These are phyloP conservation scores for Dicyrtomina minuta DNA, from an alignment of 2,888 invertebrate genomes.

Conservation along the genomic window DNA sequence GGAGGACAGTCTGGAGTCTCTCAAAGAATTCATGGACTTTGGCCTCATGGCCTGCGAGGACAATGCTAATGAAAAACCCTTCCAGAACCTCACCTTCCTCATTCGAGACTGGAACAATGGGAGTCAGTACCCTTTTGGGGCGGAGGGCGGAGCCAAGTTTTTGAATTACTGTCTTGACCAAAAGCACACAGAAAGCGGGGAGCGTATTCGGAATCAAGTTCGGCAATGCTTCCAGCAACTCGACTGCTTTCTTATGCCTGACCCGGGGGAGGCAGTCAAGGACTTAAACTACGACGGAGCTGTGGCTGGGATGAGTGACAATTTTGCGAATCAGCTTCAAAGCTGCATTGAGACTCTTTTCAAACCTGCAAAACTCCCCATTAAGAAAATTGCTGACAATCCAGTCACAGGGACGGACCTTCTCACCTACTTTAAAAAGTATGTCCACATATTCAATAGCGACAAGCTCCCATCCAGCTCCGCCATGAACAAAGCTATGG, in stretches of 20 bases:
- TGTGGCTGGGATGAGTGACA: too few species aligned
- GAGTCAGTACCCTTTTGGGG: conserved; percentile 60
- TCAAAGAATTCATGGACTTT: conserved; percentile 41
- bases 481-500: too few species aligned
- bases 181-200: too few species aligned
- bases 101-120: conserved; percentile 44
- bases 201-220: too few species aligned
- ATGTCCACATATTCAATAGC: conserved; percentile 33
- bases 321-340: not conserved
- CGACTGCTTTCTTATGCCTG: too few species aligned
- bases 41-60: conserved; percentile 30
- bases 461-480: too few species aligned
- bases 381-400: conserved; percentile 24
- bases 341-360: conserved; percentile 18
- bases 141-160: too few species aligned
- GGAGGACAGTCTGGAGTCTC: conserved; percentile 35
- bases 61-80: conserved; percentile 58
- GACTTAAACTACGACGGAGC: too few species aligned
- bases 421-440: not conserved
- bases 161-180: too few species aligned
- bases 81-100: conserved; percentile 47
- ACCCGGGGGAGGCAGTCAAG: too few species aligned
- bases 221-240: too few species aligned
- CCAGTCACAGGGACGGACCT: conserved; percentile 24
- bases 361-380: not conserved